Conservation (phyloP, 2,113 vertebrate genomes). For the Anser cygnoides region DNA sequence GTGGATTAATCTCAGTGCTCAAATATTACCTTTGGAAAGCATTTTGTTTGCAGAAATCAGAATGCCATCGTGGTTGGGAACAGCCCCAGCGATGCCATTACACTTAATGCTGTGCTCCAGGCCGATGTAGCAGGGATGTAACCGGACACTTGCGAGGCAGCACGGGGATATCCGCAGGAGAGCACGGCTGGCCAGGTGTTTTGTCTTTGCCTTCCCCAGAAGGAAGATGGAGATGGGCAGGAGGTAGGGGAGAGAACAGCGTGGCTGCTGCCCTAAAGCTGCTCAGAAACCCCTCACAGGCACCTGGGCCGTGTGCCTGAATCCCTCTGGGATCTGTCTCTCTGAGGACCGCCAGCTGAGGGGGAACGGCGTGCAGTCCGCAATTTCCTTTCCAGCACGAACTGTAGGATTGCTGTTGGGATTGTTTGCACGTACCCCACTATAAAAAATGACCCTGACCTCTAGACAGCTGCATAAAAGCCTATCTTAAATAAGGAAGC, state of each 20-base stretch:
- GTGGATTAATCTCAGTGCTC: background rate
- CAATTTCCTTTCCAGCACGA: background rate
- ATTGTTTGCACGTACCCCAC: too few relatives aligned
- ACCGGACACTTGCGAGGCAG: background rate
- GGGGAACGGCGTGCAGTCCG: fast-evolving
- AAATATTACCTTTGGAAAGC: background rate
- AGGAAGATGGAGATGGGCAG: background rate
- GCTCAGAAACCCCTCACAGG: background rate
- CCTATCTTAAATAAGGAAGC: background rate
- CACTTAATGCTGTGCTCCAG: background rate
- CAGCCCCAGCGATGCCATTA: background rate
- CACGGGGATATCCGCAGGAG: background rate
- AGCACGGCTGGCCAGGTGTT: background rate
- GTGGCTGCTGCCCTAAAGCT: background rate
- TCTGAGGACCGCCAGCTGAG: background rate
- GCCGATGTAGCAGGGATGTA: background rate
- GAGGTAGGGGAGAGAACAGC: too few relatives aligned
- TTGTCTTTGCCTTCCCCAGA: background rate
- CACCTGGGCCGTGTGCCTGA: fast-evolving
- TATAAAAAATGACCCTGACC: background rate
- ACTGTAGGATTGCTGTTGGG: background rate
- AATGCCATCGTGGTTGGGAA: background rate
- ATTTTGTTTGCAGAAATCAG: background rate
- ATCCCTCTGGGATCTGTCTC: fast-evolving
- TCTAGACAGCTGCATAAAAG: background rate